Evolutionary conservation across 1,140 invertebrate genomes (phyloP).

Genomic region (Anoplolepis gracilipes): DNA sequence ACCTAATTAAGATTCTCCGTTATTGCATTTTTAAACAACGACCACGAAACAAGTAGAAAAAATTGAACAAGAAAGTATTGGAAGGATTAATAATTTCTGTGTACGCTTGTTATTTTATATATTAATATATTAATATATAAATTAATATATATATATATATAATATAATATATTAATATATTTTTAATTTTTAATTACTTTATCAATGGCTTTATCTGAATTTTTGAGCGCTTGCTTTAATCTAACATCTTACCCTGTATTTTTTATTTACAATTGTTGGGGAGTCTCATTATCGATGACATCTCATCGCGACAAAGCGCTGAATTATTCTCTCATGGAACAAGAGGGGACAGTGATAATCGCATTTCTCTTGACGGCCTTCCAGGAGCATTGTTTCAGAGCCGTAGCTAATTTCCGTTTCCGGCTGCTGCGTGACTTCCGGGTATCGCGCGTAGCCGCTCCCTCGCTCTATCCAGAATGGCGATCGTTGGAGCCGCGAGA

Average conservation of each 20-base stretch:
- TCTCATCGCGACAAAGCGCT: not conserved
- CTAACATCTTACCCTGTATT: not conserved
- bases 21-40: not conserved
- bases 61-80: no score
- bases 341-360: constrained; percentile 13
- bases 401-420: constrained; percentile 82
- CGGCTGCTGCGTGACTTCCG: constrained; percentile 80
- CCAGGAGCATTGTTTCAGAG: constrained; percentile 76
- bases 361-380: constrained; percentile 32
- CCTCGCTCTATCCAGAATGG: not conserved
- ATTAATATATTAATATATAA: no score
- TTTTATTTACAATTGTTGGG: not conserved
- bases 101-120: not conserved
- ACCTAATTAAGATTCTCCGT: not conserved
- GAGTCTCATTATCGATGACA: not conserved
- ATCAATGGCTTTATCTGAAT: not conserved
- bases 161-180: not conserved
- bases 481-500: constrained; percentile 51
- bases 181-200: not conserved
- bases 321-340: constrained; percentile 25
- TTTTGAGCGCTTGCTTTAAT: not conserved
- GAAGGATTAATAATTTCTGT: not conserved
- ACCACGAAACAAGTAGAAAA: not conserved
- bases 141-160: no score
- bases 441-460: constrained; percentile 66